Conservation (phyloP, 2,888 invertebrate species). For the Lissonota sp. region DNA sequence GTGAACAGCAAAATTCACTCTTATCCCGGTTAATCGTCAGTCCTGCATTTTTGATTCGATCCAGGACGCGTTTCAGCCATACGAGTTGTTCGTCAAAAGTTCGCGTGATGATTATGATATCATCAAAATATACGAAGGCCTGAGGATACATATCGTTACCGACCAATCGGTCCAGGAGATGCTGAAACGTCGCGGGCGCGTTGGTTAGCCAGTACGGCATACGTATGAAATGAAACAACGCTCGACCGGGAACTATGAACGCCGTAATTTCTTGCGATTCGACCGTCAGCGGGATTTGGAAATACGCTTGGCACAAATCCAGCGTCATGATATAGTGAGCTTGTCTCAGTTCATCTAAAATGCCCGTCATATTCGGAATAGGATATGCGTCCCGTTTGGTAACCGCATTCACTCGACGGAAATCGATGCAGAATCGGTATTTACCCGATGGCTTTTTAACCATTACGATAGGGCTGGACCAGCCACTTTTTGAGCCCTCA, state of each 20-base stretch:
- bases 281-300: conserved; percentile 58
- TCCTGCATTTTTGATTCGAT: conserved; percentile 3
- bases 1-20: conserved; percentile 51
- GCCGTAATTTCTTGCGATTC: conserved; percentile 60
- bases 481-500: conserved; percentile 63
- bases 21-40: conserved; percentile 54
- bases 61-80: conserved; percentile 34
- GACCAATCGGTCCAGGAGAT: conserved; percentile 51
- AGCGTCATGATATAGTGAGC: conserved; percentile 64
- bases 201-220: conserved; percentile 63
- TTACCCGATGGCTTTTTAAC: conserved; percentile 53
- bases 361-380: conserved; percentile 39
- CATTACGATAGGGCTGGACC: conserved; percentile 64
- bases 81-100: conserved; percentile 58
- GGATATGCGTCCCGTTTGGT: conserved; percentile 51
- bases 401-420: conserved; percentile 67
- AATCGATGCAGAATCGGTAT: conserved; percentile 74
- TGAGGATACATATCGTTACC: conserved; percentile 55
- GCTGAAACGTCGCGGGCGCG: conserved; percentile 64
- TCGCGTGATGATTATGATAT: conserved; percentile 60
- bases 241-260: conserved; percentile 54
- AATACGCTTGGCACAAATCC: conserved; percentile 64
- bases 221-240: conserved; percentile 55
- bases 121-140: conserved; percentile 61
- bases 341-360: conserved; percentile 67